A percentile compares a stretch with the other conserved stretches of the same genome.
These are phyloP conservation scores for Diploptera punctata DNA, from an alignment of 2,888 invertebrate species.

Conservation along the genomic window DNA sequence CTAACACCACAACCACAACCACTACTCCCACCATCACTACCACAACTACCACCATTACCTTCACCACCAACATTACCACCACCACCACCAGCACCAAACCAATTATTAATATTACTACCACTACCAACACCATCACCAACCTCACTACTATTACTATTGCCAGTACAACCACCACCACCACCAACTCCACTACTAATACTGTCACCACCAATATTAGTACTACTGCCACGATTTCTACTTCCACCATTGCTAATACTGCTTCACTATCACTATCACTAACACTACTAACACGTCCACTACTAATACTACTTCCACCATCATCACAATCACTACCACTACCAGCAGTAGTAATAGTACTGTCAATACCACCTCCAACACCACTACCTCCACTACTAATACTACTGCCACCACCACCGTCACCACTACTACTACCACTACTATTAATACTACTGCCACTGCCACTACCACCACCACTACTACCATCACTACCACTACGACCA, in stretches of 20 bases:
- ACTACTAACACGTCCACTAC: too few species aligned
- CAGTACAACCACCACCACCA: too few species aligned
- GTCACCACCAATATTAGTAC: too few species aligned
- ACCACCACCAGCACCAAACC: not conserved
- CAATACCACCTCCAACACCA: not conserved
- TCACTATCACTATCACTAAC: too few species aligned
- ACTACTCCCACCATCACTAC: not conserved
- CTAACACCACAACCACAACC: too few species aligned
- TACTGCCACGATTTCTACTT: not conserved
- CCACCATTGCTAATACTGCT: not conserved
- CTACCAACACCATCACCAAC: not conserved
- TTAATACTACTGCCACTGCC: slow-evolving; percentile 1
- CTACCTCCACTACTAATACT: not conserved
- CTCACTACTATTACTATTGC: too few species aligned
- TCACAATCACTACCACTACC: not conserved
- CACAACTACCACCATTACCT: not conserved
- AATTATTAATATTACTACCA: not conserved
- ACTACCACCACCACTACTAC: slow-evolving; percentile 10
- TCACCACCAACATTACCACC: not conserved
- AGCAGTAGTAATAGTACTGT: not conserved
- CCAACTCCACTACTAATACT: too few species aligned
- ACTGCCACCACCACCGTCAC: not conserved
- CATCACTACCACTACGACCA: slow-evolving; percentile 2
- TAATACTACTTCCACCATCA: too few species aligned
- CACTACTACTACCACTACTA: slow-evolving; percentile 7